Percentiles rank a stretch among this genome's conserved stretches.
phyloP scores from a whole-genome alignment of 2,113 vertebrate genomes.

The Mesoclemmys tuberculata region DNA sequence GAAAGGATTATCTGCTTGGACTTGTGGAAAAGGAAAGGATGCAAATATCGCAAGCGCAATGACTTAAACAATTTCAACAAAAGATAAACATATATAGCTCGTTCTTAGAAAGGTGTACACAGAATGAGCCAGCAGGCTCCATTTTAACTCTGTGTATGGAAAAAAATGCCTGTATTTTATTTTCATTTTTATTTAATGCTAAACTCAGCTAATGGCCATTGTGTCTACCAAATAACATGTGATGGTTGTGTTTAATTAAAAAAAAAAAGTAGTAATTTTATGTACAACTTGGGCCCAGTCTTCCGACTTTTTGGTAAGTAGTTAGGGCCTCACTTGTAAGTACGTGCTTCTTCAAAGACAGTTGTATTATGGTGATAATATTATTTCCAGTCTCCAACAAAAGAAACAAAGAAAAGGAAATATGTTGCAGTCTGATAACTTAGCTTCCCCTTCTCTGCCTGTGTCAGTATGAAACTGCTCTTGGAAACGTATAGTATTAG shows the following conservation, averaged over 20 bases:
- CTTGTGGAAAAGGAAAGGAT: background rate
- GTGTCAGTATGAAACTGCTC: background rate
- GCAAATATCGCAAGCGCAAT: background rate
- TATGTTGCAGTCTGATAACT: background rate
- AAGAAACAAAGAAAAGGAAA: background rate
- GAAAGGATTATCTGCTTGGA: background rate
- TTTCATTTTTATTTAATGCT: background rate
- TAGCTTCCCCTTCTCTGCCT: background rate
- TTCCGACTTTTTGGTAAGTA: background rate
- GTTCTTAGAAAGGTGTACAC: background rate
- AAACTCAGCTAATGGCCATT: accelerated
- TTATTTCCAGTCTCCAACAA: background rate
- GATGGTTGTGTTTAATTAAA: background rate
- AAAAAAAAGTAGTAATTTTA: background rate
- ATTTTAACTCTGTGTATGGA: background rate
- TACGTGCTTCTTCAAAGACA: background rate
- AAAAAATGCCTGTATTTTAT: background rate
- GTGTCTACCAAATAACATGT: accelerated
- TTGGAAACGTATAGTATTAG: background rate
- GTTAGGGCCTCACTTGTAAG: background rate
- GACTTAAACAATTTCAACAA: background rate
- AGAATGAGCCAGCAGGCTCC: background rate
- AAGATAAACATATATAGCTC: background rate
- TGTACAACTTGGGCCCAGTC: background rate
- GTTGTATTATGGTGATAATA: background rate